Percentiles rank a stretch among this genome's conserved stretches.
phyloP scores from a whole-genome alignment of 2,888 invertebrate species.

The Tetragonisca angustula region DNA sequence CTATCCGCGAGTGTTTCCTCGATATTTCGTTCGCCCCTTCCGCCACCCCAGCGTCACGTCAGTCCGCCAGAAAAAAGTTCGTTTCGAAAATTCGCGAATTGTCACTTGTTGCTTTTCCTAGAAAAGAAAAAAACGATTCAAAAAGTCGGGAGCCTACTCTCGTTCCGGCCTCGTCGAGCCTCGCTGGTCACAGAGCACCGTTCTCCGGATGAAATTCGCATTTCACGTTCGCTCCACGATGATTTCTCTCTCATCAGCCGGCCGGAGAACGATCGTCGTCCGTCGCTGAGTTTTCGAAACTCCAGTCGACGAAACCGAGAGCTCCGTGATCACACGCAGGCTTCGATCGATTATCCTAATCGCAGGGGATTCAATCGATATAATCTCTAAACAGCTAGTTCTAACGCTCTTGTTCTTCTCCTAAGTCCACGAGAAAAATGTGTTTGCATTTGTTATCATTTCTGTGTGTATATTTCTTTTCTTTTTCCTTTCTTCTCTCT shows the following conservation, averaged over 20 bases:
- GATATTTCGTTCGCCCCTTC: neutral
- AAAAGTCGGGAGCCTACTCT: slow-evolving; percentile 30
- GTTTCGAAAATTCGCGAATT: slow-evolving; percentile 6
- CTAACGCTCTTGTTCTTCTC: slow-evolving; percentile 26
- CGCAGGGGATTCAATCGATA: slow-evolving; percentile 27
- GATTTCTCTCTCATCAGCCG: neutral
- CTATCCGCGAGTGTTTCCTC: neutral
- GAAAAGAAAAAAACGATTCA: slow-evolving; percentile 33
- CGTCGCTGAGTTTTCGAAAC: neutral
- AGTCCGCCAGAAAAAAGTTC: slow-evolving; percentile 18
- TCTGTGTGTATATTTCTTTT: neutral
- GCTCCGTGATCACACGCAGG: neutral
- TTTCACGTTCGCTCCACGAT: neutral
- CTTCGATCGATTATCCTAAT: slow-evolving; percentile 22
- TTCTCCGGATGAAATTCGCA: neutral
- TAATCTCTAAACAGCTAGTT: slow-evolving; percentile 22
- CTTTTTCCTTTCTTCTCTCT: neutral
- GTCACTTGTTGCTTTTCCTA: slow-evolving; percentile 20
- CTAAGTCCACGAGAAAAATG: slow-evolving; percentile 16
- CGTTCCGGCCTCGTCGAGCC: neutral
- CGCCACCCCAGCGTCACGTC: slow-evolving; percentile 1
- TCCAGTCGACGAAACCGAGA: neutral
- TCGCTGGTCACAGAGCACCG: neutral
- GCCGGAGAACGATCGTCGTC: neutral
- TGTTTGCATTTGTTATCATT: neutral